Evolutionary conservation across 2,888 invertebrate genomes (phyloP).

Genomic region (Miltochrista miniata): DNA sequence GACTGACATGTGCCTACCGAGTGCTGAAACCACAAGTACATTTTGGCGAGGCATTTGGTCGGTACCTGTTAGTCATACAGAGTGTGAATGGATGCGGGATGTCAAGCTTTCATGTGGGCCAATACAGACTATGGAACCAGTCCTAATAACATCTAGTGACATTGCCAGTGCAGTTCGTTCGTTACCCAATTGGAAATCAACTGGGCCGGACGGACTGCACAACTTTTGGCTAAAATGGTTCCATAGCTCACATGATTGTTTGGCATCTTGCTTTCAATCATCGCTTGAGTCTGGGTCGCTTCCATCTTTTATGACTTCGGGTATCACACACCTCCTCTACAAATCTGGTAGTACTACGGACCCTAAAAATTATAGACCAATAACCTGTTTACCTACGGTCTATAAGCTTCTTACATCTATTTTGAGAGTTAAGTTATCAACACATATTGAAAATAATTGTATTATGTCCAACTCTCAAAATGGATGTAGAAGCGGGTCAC

Average conservation of each 20-base stretch:
- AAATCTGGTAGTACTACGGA: not conserved
- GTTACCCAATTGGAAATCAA: not conserved
- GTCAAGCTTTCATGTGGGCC: no score
- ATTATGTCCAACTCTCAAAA: no score
- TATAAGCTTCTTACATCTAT: not conserved
- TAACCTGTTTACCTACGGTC: not conserved
- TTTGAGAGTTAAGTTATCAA: no score
- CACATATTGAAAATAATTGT: no score
- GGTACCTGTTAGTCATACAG: no score
- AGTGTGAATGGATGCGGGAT: no score
- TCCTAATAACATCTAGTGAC: not conserved
- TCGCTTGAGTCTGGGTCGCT: not conserved
- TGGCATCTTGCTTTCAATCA: not conserved
- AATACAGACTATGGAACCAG: no score
- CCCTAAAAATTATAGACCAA: not conserved
- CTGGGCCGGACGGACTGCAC: not conserved
- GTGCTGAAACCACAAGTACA: no score
- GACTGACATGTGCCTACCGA: no score
- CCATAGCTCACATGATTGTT: not conserved
- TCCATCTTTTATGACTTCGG: not conserved
- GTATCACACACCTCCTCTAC: not conserved
- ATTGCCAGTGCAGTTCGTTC: not conserved
- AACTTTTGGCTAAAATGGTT: not conserved
- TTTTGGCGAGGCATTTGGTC: no score
- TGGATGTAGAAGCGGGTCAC: no score